Evolutionary conservation across 2,113 vertebrate species (phyloP).

Genomic region (Suncus etruscus): DNA sequence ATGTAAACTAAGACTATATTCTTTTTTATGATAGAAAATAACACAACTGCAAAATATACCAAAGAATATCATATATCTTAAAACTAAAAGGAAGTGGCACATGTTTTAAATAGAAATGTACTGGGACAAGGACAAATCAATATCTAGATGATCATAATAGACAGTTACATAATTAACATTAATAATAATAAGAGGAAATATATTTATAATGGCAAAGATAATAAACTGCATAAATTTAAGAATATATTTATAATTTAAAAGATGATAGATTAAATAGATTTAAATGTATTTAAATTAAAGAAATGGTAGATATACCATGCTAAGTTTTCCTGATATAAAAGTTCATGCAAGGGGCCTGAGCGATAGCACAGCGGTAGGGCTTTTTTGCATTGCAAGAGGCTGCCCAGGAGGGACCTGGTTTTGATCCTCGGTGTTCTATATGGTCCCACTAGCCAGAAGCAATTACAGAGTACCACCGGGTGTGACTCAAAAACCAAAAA

Average conservation of each 20-base stretch:
- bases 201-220: too few species aligned
- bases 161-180: neutral
- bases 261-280: neutral
- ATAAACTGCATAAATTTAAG: too few species aligned
- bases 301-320: neutral
- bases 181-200: neutral
- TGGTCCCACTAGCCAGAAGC: too few species aligned
- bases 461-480: too few species aligned
- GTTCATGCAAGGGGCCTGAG: neutral
- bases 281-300: constrained; percentile 36
- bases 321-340: constrained; percentile 4
- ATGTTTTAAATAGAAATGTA: too few species aligned
- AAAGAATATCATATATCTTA: constrained; percentile 21
- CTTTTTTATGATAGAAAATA: constrained; percentile 49
- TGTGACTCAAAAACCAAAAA: too few species aligned
- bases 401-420: too few species aligned
- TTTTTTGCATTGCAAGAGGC: too few species aligned
- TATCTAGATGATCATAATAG: neutral
- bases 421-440: too few species aligned
- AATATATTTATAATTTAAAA: too few species aligned
- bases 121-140: constrained; percentile 17
- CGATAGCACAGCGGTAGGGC: too few species aligned
- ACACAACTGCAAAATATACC: constrained; percentile 18
- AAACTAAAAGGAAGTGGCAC: constrained; percentile 26
- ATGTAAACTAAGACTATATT: constrained; percentile 20